Evolutionary conservation across 2,797 vertebrate species (phyloP), one percentile per base, ranked within the genome.

Genomic region (Schizothorax lantsangensis): DNA sequence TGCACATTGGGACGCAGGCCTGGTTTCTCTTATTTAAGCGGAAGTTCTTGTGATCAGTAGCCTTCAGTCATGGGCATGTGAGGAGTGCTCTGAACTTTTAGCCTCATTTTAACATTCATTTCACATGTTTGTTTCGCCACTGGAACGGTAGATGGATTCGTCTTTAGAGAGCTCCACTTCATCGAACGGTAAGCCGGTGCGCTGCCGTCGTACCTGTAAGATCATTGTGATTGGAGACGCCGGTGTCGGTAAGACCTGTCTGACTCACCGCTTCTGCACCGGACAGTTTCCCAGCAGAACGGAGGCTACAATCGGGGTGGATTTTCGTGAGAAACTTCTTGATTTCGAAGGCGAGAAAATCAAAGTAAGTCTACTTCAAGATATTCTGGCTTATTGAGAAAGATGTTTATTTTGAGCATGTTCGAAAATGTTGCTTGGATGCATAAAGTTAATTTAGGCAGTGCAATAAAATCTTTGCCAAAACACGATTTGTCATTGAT

Each of bases 221-320:
- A 97, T 99, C 43, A 97, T 99, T 81, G 96, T 99, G 90, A 97
- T 99, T 74, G 98, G 98, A 0, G 97, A 99, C 93, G 98, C 98
- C 47, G 97, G 97, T 0, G 98, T 99, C 88, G 98, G 98, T 33
- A 99, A 99, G 91, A 99, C 97, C 0, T 98, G 98, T 90, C 96
- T 99, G 80, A 97, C 97, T 0, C 97, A 97, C 95, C 97, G 98
- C 6, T 98, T 99, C 91, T 97, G 97, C 93, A 96, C 96, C 36
- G 97, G 97, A 36, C 95, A 95, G 88, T 99, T 99, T 66, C 98
- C 96, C 11, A 90, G 95, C 88, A 95, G 96, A 88, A 97, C 96
- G 7, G 97, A 99, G 91, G 97, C 98, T 85, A 99, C 98, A 40
- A 99, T 99, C 92, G 98, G 98, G 8, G 97, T 99, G 89, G 98